Evolutionary conservation across 2,888 invertebrate genomes (phyloP), one percentile per base, ranked within the genome.

Genomic region (Trisateles emortualis): DNA sequence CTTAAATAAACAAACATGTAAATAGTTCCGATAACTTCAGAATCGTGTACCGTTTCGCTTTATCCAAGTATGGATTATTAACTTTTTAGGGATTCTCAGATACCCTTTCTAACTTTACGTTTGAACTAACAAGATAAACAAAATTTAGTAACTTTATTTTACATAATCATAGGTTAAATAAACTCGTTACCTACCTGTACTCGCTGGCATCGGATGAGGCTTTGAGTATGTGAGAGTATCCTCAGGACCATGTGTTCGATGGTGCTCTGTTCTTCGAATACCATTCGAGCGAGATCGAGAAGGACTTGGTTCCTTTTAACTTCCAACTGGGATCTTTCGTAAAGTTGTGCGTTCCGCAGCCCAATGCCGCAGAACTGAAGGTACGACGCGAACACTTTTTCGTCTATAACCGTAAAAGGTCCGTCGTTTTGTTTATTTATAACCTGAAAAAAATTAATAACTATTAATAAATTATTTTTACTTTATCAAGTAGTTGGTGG

Each of bases 301-400:
- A 99, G 94, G 66, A 99, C 97, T 94, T 98, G 98, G 90, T 99
- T 99, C 74, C 98, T 94, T 90, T 98, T 98, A 72, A 98, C 98
- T 93, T 99, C 99, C 82, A 98, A 92, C 87, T 98, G 98, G 61
- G 98, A 98, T 86, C 97, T 95, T 90, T 99, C 98, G 86, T 98
- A 99, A 32, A 99, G 94, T 86, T 98, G 98, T n/a, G 99, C 98
- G 87, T 99, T 99, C 59, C 98, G 95, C 48, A 99, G 94, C 2
- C 98, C 98, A 72, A 99, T 99, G 59, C 98, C 98, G 90, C 99
- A 99, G 91, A 99, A 99, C 88, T 98, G 98, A 60, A 99, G 95
- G 93, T 99, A 99, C 77, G 97, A 96, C 53, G 96, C 94, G 91
- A 99, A 99, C 50, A 98, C 96, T 86, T 97, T 94, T 93, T 99